These are phyloP conservation scores for Scartelaos histophorus DNA, from an alignment of 2,113 vertebrate genomes.

Conservation along the genomic window DNA sequence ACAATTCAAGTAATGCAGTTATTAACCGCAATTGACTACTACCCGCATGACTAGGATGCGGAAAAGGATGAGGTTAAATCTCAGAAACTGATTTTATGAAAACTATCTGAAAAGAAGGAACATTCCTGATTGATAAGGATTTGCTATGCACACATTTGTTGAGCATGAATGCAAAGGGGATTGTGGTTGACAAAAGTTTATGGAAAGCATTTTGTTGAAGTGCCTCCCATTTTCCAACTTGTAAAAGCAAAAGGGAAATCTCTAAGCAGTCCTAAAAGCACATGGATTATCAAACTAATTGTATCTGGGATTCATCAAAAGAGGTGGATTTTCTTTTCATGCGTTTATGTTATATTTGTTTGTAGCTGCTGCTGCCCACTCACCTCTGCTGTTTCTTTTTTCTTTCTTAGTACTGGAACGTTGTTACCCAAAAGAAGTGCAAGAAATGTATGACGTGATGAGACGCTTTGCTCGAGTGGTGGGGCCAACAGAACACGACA, in stretches of 20 bases:
- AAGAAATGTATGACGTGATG: conserved; percentile 95
- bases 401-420: conserved; percentile 86
- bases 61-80: not conserved
- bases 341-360: conserved; percentile 33
- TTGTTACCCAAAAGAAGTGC: conserved; percentile 93
- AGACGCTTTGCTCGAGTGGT: conserved; percentile 89
- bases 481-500: conserved; percentile 92
- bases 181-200: not conserved
- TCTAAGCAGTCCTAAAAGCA: not conserved
- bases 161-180: too few relatives aligned
- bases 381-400: conserved; percentile 13
- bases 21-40: too few relatives aligned
- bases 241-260: not conserved
- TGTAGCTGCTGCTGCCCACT: conserved; percentile 17
- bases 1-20: too few relatives aligned
- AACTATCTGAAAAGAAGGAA: not conserved
- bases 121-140: not conserved
- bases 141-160: not conserved
- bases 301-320: conserved; percentile 8
- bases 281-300: not conserved
- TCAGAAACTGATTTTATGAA: not conserved
- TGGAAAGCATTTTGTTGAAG: not conserved
- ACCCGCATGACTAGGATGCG: not conserved
- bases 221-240: not conserved
- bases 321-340: conserved; percentile 22